Evolutionary conservation across 2,888 invertebrate species (phyloP), one percentile per base, ranked within the genome.

Genomic region (Brachyopa scutellaris): DNA sequence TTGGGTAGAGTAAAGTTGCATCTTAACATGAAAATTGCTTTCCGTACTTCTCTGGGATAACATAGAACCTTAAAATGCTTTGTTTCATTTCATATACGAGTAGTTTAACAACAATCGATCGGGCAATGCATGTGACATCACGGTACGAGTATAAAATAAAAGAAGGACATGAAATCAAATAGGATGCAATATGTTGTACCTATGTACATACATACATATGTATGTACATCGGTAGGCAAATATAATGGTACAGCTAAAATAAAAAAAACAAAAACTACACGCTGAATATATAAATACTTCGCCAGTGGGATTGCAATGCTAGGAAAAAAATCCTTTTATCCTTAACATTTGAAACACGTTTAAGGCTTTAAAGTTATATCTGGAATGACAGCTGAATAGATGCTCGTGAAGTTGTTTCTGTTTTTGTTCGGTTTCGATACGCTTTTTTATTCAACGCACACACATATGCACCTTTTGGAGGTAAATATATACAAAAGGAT

Each of bases 151-250:
- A 49, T 17, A 31, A 23, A 40, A 59, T 47, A 45, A 45, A 38
- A 36, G 36, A 15, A 26, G 13, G 9, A 31, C 38, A 42, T n/a
- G 42, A 49, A 57, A 55, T 26, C 6, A n/a, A n/a, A 6, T 33
- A 29, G 40, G 42, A 72, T 66, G 66, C 73, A 79, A 66, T 78
- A 64, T 67, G 66, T 73, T 67, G 59, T 33, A 61, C 72, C 51
- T 72, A 45, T 64, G 47, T 5, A 6, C 26, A 26, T 3, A 26
- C 4, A 26, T 26, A 26, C n/a, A n/a, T n/a, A n/a, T n/a, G n/a
- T n/a, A n/a, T n/a, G n/a, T n/a, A n/a, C n/a, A n/a, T n/a, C n/a
- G n/a, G n/a, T n/a, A n/a, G 29, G 36, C 59, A 53, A 57, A 26
- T 26, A 57, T 57, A 57, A 57, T 57, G n/a, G 53, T 9, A 8